Conservation (phyloP, 2,888 invertebrate species). For the Monochamus alternatus region DNA sequence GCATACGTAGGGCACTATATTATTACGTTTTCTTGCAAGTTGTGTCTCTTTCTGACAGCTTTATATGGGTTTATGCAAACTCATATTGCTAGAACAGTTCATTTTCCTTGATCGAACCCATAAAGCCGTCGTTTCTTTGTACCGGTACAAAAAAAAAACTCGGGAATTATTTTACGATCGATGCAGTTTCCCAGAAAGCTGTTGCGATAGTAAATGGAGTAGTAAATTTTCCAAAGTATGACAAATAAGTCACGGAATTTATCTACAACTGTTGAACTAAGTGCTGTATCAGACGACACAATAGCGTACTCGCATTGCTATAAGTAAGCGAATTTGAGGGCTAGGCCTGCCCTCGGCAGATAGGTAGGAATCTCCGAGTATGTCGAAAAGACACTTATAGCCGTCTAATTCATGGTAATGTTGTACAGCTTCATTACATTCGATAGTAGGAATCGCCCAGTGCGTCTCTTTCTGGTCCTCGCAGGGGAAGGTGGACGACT, state of each 20-base stretch:
- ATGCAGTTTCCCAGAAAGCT: too few relatives aligned
- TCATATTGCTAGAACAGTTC: too few relatives aligned
- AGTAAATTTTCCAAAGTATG: not conserved
- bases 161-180: too few relatives aligned
- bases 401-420: constrained; percentile 69
- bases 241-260: not conserved
- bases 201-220: not conserved
- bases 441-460: constrained; percentile 53
- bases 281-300: constrained; percentile 15
- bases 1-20: too few relatives aligned
- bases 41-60: too few relatives aligned
- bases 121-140: too few relatives aligned
- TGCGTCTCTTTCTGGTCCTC: constrained; percentile 41
- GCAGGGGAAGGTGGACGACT: not conserved
- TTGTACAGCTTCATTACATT: constrained; percentile 67
- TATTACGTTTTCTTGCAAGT: too few relatives aligned
- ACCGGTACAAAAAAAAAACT: too few relatives aligned
- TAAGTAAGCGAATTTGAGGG: constrained; percentile 41
- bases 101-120: too few relatives aligned
- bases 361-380: constrained; percentile 62
- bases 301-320: constrained; percentile 12
- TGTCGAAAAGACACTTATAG: constrained; percentile 68
- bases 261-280: not conserved
- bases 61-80: too few relatives aligned
- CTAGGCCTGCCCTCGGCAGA: constrained; percentile 49